A percentile compares a stretch with the other conserved stretches of the same genome.
Evolutionary conservation across 2,888 invertebrate species (phyloP).

Genomic region (Teinopalpus imperialis): DNA sequence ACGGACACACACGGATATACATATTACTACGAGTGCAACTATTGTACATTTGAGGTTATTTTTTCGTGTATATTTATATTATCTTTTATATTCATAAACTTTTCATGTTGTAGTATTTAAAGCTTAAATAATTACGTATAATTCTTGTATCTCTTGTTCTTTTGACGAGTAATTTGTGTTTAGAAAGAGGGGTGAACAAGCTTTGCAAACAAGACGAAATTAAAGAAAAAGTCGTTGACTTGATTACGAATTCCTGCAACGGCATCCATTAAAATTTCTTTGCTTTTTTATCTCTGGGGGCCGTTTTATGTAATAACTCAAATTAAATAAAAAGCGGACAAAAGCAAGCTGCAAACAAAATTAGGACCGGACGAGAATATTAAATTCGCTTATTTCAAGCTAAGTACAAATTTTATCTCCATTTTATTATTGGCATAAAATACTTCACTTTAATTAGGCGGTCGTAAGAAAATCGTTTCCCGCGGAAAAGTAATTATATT

Average conservation of each 20-base stretch:
- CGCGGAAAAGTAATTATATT: constrained; percentile 24
- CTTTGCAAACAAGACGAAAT: constrained; percentile 22
- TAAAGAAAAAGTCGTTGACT: constrained; percentile 25
- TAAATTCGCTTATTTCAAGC: constrained; percentile 14
- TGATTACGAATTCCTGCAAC: constrained; percentile 25
- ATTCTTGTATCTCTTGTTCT: no score
- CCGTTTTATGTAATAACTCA: constrained; percentile 20
- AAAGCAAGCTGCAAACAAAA: constrained; percentile 22
- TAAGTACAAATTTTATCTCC: constrained; percentile 21
- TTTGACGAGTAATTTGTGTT: constrained; percentile 15
- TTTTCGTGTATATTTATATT: constrained; percentile 21
- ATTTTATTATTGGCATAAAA: constrained; percentile 24
- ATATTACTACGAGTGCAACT: constrained; percentile 50
- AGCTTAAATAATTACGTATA: no score
- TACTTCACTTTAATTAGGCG: constrained; percentile 21
- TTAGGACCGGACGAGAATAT: constrained; percentile 16
- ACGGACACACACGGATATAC: constrained; percentile 46
- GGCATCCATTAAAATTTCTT: constrained; percentile 22
- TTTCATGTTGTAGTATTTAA: no score
- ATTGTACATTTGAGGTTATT: constrained; percentile 39
- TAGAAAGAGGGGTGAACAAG: constrained; percentile 18
- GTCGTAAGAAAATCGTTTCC: constrained; percentile 23
- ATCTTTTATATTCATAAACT: no score
- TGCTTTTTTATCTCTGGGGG: constrained; percentile 13
- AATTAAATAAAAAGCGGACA: constrained; percentile 23